Evolutionary conservation across 30 jellyfish, hydroid and myxozoan species (phyloP), one percentile per base, ranked within the genome.

Genomic region (Aurelia sp.): DNA sequence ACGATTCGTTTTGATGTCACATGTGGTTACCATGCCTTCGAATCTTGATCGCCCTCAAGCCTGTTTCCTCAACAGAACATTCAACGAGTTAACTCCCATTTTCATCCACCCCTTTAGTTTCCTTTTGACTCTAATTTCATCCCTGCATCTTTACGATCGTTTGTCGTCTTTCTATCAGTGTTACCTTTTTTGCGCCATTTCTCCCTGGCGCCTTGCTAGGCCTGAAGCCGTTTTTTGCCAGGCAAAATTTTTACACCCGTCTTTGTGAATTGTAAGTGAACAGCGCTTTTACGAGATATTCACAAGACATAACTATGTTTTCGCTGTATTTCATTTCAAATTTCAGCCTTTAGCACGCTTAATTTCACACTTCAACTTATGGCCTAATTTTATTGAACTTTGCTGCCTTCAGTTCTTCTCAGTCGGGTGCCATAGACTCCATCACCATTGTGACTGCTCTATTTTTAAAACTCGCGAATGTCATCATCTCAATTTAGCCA

Each of bases 11-110:
- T 82, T 82, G 78, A 71, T 71, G 86, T 72, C 87, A 72, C 93
- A 84, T 84, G 93, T 84, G 93, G 93, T 84, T 84, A 84, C 93
- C 93, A 84, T 84, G 93, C 93, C 93, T 84, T 84, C 93, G 93
- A 84, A 20, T n/a, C 27, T 61, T 23, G 71, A 23, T n/a, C 35
- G 71, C 71, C 33, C 35, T 61, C 35, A n/a, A n/a, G 35, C 35
- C 35, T 20, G 27, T 61, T 61, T 23, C 71, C 71, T 31, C 20
- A 61, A 61, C 12, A 23, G 0, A n/a, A 23, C 35, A 13, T n/a
- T 44, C 16, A 44, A 44, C 55, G 10, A 44, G 55, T 44, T 13
- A 44, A 6, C 55, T 44, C 55, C 55, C 55, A 12, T 13, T 44
- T 44, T 44, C 55, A 13, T 44, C 15, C 55, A 9, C 3, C 8